phyloP scores from a whole-genome alignment of 2,113 vertebrate species.

The Delphinapterus leucas region DNA sequence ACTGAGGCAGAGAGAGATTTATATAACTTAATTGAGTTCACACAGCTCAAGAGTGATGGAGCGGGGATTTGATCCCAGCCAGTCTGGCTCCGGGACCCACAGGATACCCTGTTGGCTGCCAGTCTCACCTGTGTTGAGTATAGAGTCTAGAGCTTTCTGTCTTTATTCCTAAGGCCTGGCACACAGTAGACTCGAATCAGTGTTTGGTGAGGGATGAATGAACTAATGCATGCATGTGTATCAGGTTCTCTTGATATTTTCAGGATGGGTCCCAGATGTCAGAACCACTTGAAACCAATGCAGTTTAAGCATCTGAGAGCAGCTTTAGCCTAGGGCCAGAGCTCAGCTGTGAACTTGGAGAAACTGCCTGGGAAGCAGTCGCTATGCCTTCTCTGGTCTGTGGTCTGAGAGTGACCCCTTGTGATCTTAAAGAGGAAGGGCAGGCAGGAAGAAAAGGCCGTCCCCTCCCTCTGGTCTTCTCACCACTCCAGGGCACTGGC shows the following conservation, averaged over 20 bases:
- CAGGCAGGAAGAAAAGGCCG: neutral
- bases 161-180: neutral
- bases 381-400: neutral
- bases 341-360: neutral
- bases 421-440: conserved; percentile 53
- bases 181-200: neutral
- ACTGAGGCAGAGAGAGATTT: neutral
- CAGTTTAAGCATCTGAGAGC: neutral
- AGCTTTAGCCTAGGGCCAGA: neutral
- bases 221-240: neutral
- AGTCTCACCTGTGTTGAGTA: neutral
- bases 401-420: conserved; percentile 72
- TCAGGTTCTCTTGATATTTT: neutral
- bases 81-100: neutral
- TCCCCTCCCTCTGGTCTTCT: neutral
- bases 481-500: accelerated
- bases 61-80: neutral
- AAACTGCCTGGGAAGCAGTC: neutral
- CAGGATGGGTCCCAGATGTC: neutral
- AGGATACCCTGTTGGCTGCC: neutral
- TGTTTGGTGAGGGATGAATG: neutral
- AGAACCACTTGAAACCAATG: neutral
- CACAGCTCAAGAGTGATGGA: neutral
- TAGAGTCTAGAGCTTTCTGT: neutral
- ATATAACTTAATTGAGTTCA: neutral